Evolutionary conservation across 53 echinoderm and acorn worm species (phyloP).

Genomic region (Echinometra lucunter): DNA sequence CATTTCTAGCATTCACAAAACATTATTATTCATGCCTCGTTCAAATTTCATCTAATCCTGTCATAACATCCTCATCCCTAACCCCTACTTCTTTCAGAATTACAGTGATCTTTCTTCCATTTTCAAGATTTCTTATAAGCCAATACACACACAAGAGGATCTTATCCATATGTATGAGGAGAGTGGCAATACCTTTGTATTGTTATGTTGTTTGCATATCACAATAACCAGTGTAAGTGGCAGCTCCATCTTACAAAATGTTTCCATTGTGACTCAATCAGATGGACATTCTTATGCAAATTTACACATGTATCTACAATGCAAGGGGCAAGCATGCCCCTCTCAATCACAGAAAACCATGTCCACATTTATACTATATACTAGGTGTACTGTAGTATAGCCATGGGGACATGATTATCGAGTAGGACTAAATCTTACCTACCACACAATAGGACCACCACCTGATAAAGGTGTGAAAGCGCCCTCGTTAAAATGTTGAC

Average conservation of each 20-base stretch:
- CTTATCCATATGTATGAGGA: too few relatives aligned
- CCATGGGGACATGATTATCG: background rate
- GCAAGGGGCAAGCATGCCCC: background rate
- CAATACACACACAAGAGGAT: too few relatives aligned
- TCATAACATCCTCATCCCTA: too few relatives aligned
- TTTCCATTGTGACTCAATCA: background rate
- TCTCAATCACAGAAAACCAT: background rate
- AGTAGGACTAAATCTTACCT: background rate
- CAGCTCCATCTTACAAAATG: background rate
- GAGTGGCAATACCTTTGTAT: too few relatives aligned
- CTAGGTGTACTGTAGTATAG: background rate
- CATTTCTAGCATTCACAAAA: too few relatives aligned
- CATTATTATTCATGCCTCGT: too few relatives aligned
- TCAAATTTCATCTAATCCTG: too few relatives aligned
- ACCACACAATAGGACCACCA: background rate
- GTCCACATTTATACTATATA: background rate
- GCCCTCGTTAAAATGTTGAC: conserved; percentile 46
- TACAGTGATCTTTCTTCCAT: too few relatives aligned
- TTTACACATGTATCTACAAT: background rate
- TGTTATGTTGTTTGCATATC: too few relatives aligned
- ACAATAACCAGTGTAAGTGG: background rate
- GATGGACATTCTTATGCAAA: conserved; percentile 1
- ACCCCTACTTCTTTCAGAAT: too few relatives aligned
- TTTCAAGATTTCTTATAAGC: too few relatives aligned
- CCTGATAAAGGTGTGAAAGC: conserved; percentile 19